Base-by-base conservation (phyloP, 1,140 invertebrate species). In the Frieseomelitta varia region DNA sequence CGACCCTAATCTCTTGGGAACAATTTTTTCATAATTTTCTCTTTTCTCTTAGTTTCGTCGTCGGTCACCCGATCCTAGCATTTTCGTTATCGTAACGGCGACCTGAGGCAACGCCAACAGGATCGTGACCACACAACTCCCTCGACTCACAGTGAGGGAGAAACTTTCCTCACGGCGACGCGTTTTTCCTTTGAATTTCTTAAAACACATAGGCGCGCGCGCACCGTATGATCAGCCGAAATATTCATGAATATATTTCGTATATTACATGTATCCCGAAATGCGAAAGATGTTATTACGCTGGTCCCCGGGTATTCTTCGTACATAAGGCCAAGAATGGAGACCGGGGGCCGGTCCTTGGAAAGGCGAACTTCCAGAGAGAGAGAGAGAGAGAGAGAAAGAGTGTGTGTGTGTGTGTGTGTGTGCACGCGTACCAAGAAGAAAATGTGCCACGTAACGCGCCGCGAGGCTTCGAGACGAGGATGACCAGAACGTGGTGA, bases 401-500 rank as follows among this genome's bases (percentile, higher is more conserved):
- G 39, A 65, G 14, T 15, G 63, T 10, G 27, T n/a, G n/a, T n/a
- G 69, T 2, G n/a, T 27, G 14, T 39, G 55, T 24, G 21, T 15
- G 15, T 47, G 8, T 30, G n/a, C 11, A 12, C 61, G 75, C 71
- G 79, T 68, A 69, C 81, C 78, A 71, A 12, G 86, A 79, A 90
- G 90, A 91, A 91, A 91, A 91, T 90, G 83, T 90, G 88, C 90
- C 85, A 80, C 90, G 90, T 91, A 91, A 91, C 79, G 88, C 85
- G 86, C 89, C 88, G 88, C 81, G 79, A 84, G 89, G 56, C 82
- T 47, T 82, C 79, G 69, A 90, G 84, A 79, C 78, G 81, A 88
- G 79, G 85, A 91, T 88, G 90, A 88, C 88, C 87, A 88, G 73
- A 87, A 81, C 69, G 78, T 39, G 77, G 81, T 67, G 80, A 73